A percentile compares a stretch with the other conserved stretches of the same genome.
phyloP scores from a whole-genome alignment of 2,888 invertebrate species.

The Apomyelois bistriatella region DNA sequence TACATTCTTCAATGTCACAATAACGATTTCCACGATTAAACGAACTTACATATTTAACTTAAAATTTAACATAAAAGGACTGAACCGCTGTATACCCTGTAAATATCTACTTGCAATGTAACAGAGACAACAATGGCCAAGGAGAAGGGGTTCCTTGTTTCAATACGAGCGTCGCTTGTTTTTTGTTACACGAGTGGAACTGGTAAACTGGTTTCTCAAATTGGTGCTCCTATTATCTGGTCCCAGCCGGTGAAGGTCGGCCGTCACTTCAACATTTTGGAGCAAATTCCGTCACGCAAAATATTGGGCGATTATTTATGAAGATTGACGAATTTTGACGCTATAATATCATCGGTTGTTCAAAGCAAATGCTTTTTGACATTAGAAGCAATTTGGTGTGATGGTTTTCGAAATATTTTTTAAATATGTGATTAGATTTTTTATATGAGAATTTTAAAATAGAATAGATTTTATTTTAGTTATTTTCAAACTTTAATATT shows the following conservation, averaged over 20 bases:
- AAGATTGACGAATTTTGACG: constrained; percentile 27
- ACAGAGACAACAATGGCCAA: constrained; percentile 48
- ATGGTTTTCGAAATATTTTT: neutral
- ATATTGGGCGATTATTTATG: constrained; percentile 55
- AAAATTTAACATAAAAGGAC: neutral
- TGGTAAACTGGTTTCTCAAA: constrained; percentile 58
- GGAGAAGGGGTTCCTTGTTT: constrained; percentile 56
- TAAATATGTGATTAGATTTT: neutral
- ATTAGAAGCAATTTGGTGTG: constrained; percentile 1
- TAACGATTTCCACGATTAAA: too few relatives aligned
- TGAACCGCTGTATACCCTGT: neutral
- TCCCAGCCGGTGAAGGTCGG: constrained; percentile 69
- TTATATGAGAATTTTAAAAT: too few relatives aligned
- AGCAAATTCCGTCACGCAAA: constrained; percentile 76
- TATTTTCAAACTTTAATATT: too few relatives aligned
- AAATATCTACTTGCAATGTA: constrained; percentile 17
- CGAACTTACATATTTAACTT: too few relatives aligned
- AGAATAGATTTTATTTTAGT: too few relatives aligned
- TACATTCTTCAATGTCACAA: too few relatives aligned
- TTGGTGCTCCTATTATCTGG: constrained; percentile 76
- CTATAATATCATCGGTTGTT: constrained; percentile 9
- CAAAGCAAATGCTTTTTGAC: constrained; percentile 14
- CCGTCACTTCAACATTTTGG: constrained; percentile 63
- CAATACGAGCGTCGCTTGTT: constrained; percentile 56
- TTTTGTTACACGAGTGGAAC: constrained; percentile 54